Base-by-base conservation (phyloP, 2,113 vertebrate species). In the Neolamprologus longior region DNA sequence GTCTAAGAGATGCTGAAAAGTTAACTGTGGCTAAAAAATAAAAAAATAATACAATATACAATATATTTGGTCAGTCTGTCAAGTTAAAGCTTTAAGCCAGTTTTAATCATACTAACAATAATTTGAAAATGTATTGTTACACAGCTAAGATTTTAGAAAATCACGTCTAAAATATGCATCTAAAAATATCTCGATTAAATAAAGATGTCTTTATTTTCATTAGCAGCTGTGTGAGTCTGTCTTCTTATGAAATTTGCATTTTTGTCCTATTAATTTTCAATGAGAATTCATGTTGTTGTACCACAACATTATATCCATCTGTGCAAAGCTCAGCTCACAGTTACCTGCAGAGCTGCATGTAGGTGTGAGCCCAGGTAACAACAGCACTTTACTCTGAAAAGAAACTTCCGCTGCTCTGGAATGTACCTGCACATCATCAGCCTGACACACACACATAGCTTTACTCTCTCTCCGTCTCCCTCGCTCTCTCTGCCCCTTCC, bases 341-440 rank as follows among this genome's bases (percentile, higher is more conserved):
- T 58, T 57, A 26, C 58, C 26, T 10, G 61, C 15, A 50, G 26
- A 40, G 26, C 14, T 66, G 57, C 45, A 88, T 33, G 50, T 68
- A 50, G 78, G n/a, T 93, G 81, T 91, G 90, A 92, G 86, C 53
- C 81, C 91, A 93, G 86, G 68, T 88, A 88, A 81, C 79, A 90
- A 82, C 86, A 83, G 14, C 54, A 86, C 83, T 91, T 92, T 89
- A 87, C 61, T 54, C 57, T 89, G 68, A 87, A 91, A 90, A 89
- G 88, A 91, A 92, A 92, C 93, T 93, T 93, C 93, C 89, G 89
- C 81, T 82, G 80, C 84, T 76, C 83, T 87, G 90, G 93, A 94
- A 94, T 94, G 93, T 93, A 94, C 93, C 92, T 92, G 89, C 89
- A 93, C 90, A 90, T 93, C 93, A 94, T 94, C 92, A 66, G 47